A percentile compares a stretch with the other conserved stretches of the same genome.
These are phyloP conservation scores for Macroglossus sobrinus DNA, from an alignment of 2,113 vertebrate species.

Conservation along the genomic window DNA sequence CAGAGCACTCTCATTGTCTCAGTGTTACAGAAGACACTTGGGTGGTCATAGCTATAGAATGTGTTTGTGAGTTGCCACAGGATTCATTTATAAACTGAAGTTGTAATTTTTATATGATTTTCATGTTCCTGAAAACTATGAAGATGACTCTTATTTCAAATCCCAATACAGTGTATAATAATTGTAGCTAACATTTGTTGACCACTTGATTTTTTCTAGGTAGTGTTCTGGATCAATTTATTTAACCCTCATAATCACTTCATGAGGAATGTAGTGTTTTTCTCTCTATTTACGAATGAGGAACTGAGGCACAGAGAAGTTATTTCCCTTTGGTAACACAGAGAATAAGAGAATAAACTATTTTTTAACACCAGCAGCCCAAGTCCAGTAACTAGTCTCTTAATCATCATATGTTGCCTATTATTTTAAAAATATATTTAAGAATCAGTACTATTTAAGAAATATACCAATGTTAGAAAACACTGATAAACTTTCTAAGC, in stretches of 20 bases:
- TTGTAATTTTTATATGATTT: neutral
- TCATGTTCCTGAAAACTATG: neutral
- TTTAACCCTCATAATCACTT: neutral
- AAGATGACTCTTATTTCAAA: neutral
- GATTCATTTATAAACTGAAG: neutral
- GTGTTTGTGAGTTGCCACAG: rapidly evolving
- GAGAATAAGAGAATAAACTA: neutral
- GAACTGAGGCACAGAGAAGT: neutral
- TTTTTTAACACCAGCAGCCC: neutral
- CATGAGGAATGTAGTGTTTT: neutral
- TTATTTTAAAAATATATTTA: neutral
- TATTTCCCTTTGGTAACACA: neutral
- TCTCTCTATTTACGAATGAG: neutral
- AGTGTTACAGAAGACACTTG: rapidly evolving
- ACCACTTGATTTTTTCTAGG: neutral
- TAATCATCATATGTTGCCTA: neutral
- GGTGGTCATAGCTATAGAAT: rapidly evolving
- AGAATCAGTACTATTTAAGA: neutral
- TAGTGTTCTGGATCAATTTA: neutral
- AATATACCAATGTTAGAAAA: neutral
- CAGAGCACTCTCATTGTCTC: neutral
- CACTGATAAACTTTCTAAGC: neutral
- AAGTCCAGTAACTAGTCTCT: neutral
- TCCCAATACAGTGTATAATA: neutral
- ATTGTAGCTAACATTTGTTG: neutral